These are phyloP conservation scores for Xenopus petersii DNA, from an alignment of 2,797 vertebrate species.

Conservation along the genomic window DNA sequence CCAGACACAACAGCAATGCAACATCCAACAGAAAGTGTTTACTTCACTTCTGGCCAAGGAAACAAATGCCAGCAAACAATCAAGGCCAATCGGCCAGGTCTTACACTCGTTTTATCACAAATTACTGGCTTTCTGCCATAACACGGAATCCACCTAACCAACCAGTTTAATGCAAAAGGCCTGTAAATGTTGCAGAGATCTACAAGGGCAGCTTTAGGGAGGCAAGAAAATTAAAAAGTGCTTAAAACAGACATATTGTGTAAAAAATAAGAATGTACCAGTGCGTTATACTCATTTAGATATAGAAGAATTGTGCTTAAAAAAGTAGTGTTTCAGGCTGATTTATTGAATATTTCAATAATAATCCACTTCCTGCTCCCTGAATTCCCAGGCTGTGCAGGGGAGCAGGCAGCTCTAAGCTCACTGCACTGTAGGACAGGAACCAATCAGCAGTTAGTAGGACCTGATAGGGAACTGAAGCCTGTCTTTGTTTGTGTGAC, in stretches of 20 bases:
- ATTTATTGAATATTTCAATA: no score
- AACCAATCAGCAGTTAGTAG: no score
- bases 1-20: constrained; percentile 78
- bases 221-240: background rate
- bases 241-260: background rate
- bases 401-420: no score
- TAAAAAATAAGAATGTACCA: no score
- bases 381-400: no score
- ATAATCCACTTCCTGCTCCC: no score
- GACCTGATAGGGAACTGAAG: no score
- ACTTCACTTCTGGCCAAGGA: constrained; percentile 66
- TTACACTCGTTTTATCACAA: constrained; percentile 57
- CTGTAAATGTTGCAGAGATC: background rate
- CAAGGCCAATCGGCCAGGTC: constrained; percentile 52
- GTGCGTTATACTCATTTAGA: no score
- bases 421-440: no score
- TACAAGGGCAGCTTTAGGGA: background rate
- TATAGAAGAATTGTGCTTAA: no score
- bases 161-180: constrained; percentile 11
- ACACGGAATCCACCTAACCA: constrained; percentile 51
- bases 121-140: constrained; percentile 58
- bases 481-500: no score
- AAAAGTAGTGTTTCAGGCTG: no score
- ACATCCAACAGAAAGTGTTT: constrained; percentile 74
- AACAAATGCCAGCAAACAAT: constrained; percentile 63